phyloP scores from a whole-genome alignment of 2,113 vertebrate genomes.

The Fulmarus glacialis region DNA sequence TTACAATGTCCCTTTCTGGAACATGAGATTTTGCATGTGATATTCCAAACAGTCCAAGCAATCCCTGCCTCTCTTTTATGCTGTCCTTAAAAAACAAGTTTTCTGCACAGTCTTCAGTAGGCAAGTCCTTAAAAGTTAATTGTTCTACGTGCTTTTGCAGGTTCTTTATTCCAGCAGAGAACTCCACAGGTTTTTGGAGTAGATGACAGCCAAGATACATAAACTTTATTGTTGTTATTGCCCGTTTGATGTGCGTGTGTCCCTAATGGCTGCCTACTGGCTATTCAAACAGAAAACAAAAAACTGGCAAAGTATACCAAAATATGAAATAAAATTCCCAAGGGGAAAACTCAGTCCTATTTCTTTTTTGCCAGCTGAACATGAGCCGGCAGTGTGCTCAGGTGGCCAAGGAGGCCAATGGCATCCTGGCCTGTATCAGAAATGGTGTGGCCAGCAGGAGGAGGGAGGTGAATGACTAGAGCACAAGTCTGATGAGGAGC shows the following conservation, averaged over 20 bases:
- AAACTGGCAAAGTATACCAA: slow-evolving; percentile 40
- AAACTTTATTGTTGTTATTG: slow-evolving; percentile 59
- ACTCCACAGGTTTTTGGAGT: slow-evolving; percentile 26
- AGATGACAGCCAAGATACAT: slow-evolving; percentile 46
- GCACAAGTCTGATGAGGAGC: too few species aligned
- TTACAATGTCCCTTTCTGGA: background rate
- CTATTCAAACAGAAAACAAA: slow-evolving; percentile 62
- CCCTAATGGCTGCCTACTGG: slow-evolving; percentile 26
- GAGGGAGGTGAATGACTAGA: too few species aligned
- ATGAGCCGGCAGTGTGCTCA: too few species aligned
- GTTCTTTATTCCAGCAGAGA: slow-evolving; percentile 15
- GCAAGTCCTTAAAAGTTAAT: slow-evolving; percentile 22
- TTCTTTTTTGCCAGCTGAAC: too few species aligned
- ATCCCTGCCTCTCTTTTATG: background rate
- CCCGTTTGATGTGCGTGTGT: slow-evolving; percentile 36
- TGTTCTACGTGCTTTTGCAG: slow-evolving; percentile 17
- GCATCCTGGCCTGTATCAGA: too few species aligned
- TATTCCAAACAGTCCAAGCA: background rate
- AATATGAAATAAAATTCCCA: slow-evolving; percentile 50
- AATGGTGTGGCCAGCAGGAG: too few species aligned
- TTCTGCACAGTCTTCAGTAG: background rate
- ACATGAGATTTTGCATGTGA: background rate
- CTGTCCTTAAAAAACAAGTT: background rate
- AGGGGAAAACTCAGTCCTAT: background rate
- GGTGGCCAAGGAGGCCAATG: too few species aligned